phyloP scores from a whole-genome alignment of 2,113 vertebrate genomes.

The Oceanites oceanicus region DNA sequence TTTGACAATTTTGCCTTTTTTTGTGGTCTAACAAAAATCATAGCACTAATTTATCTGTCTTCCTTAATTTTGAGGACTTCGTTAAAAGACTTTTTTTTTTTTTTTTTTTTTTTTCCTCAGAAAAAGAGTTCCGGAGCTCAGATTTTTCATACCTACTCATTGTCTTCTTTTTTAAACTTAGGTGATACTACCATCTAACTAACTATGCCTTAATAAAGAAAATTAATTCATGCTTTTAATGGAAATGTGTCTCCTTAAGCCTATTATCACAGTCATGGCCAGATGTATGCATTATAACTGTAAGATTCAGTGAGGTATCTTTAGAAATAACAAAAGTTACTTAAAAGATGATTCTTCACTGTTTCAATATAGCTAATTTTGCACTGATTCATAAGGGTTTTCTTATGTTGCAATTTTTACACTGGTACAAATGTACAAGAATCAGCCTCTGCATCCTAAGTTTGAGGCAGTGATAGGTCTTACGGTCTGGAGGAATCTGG shows the following conservation, averaged over 20 bases:
- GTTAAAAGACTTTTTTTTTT: background rate
- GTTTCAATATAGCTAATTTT: background rate
- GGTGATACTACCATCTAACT: background rate
- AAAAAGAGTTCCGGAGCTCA: background rate
- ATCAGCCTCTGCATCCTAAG: background rate
- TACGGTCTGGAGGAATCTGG: background rate
- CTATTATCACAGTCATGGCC: background rate
- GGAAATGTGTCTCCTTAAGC: background rate
- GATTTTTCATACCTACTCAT: background rate
- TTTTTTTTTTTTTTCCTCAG: background rate
- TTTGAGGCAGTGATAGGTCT: background rate
- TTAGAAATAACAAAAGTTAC: background rate
- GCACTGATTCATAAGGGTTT: background rate
- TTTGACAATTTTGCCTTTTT: background rate
- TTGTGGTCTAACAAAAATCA: background rate
- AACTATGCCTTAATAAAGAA: background rate
- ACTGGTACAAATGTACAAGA: background rate
- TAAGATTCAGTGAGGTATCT: background rate
- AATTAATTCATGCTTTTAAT: background rate
- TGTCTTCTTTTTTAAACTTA: background rate
- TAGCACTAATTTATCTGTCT: background rate
- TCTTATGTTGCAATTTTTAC: background rate
- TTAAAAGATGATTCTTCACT: background rate
- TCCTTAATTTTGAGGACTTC: background rate
- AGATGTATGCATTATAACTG: background rate